Evolutionary conservation across 2,113 vertebrate genomes (phyloP).

Genomic region (Dasypus novemcinctus): DNA sequence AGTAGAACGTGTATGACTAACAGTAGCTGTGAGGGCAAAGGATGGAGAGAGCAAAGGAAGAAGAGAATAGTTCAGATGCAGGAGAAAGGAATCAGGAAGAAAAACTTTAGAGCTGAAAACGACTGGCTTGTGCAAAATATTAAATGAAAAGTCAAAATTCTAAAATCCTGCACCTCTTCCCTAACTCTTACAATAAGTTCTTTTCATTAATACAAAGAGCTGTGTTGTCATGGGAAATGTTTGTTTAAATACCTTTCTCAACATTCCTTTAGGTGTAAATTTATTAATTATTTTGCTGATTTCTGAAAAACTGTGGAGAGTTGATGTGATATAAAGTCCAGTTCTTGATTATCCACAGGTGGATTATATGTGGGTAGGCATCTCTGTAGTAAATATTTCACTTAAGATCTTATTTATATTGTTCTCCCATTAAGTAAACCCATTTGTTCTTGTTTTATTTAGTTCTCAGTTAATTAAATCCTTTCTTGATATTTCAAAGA

Average conservation of each 20-base stretch:
- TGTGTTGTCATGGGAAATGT: not conserved
- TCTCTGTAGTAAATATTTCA: constrained; percentile 9
- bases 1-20: not conserved
- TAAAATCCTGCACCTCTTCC: not conserved
- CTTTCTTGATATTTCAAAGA: constrained; percentile 29
- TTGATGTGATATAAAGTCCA: not conserved
- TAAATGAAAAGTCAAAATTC: constrained; percentile 4
- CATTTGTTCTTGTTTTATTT: constrained; percentile 42
- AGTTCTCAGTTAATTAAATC: constrained; percentile 45
- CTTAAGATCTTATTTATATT: not conserved
- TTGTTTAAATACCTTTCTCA: not conserved
- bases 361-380: not conserved
- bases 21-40: not conserved
- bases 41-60: not conserved
- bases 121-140: not conserved
- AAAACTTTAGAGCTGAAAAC: not conserved
- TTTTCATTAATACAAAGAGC: constrained; percentile 10
- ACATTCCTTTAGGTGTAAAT: not conserved
- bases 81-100: not conserved
- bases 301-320: constrained; percentile 14
- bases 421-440: not conserved
- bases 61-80: not conserved
- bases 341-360: not conserved
- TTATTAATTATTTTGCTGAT: constrained; percentile 38
- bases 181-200: not conserved